phyloP scores from a whole-genome alignment of 1,140 invertebrate species.

The Drosophila nikananu region DNA sequence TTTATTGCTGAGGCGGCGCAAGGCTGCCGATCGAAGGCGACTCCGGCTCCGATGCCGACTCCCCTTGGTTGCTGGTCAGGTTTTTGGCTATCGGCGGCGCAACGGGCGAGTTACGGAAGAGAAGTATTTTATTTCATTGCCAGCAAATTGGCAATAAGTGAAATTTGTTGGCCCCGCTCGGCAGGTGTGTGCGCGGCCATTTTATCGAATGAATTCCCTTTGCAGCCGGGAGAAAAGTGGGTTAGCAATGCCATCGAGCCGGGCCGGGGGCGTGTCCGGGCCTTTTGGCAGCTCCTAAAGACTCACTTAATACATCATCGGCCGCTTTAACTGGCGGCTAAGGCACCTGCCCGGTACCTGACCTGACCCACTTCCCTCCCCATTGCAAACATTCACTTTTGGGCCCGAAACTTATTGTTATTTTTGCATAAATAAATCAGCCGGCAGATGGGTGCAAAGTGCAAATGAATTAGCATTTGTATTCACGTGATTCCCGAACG shows the following conservation, averaged over 20 bases:
- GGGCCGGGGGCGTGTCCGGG: slow-evolving; percentile 20
- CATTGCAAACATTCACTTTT: slow-evolving; percentile 54
- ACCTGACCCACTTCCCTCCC: slow-evolving; percentile 52
- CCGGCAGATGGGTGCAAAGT: slow-evolving; percentile 47
- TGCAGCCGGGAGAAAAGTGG: slow-evolving; percentile 44
- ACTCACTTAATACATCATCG: slow-evolving; percentile 55
- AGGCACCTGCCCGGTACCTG: slow-evolving; percentile 34
- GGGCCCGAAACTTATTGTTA: slow-evolving; percentile 50
- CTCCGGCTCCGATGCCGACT: background rate
- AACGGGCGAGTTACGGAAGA: slow-evolving; percentile 46
- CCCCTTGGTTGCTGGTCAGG: slow-evolving; percentile 36
- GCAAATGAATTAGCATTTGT: slow-evolving; percentile 81
- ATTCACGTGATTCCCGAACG: slow-evolving; percentile 56
- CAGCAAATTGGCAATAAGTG: slow-evolving; percentile 83
- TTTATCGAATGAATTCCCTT: slow-evolving; percentile 30
- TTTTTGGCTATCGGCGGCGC: slow-evolving; percentile 64
- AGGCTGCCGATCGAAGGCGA: slow-evolving; percentile 51
- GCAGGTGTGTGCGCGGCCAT: slow-evolving; percentile 63
- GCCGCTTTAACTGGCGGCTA: slow-evolving; percentile 36
- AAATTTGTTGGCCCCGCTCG: slow-evolving; percentile 75
- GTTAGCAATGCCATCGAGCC: slow-evolving; percentile 47
- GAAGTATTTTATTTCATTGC: slow-evolving; percentile 80
- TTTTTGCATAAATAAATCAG: slow-evolving; percentile 70
- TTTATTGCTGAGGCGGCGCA: slow-evolving; percentile 67
- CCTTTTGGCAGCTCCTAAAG: slow-evolving; percentile 48